A percentile compares a stretch with the other conserved stretches of the same genome.
phyloP scores from a whole-genome alignment of 2,888 invertebrate genomes.

The Tolmerus cingulatus region DNA sequence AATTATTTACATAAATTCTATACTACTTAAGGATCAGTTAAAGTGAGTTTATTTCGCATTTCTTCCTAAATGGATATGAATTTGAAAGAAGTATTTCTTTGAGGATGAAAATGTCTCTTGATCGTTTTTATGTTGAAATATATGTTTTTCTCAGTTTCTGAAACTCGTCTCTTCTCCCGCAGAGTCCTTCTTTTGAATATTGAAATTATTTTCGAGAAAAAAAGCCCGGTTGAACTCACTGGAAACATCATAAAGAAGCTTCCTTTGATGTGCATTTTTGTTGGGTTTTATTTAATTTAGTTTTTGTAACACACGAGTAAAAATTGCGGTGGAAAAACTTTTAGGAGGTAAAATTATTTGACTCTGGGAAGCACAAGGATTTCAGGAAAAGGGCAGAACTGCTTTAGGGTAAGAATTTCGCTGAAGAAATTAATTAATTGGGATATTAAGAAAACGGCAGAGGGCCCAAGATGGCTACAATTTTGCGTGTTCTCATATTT shows the following conservation, averaged over 20 bases:
- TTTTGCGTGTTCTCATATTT: not conserved
- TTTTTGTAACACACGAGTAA: not conserved
- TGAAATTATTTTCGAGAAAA: not conserved
- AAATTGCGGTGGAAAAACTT: not conserved
- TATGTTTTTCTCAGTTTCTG: not conserved
- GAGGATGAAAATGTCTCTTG: not conserved
- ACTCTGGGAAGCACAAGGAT: not conserved
- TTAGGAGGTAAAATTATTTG: not conserved
- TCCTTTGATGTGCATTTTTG: not conserved
- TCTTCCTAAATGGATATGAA: not conserved
- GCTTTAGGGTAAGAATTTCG: not conserved
- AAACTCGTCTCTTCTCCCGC: not conserved
- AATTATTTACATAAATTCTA: not conserved
- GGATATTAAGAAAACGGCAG: constrained; percentile 3
- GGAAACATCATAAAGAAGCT: not conserved
- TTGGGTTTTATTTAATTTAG: not conserved
- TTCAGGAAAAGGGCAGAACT: not conserved
- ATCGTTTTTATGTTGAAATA: not conserved
- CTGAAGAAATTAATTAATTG: constrained; percentile 26
- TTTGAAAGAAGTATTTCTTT: not conserved
- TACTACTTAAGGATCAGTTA: not conserved
- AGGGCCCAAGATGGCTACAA: not conserved
- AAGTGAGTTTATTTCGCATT: not conserved
- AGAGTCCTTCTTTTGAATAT: not conserved
- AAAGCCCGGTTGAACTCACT: not conserved